These are phyloP conservation scores for Oegoconia quadripuncta DNA, from an alignment of 2,888 invertebrate genomes.

Conservation along the genomic window DNA sequence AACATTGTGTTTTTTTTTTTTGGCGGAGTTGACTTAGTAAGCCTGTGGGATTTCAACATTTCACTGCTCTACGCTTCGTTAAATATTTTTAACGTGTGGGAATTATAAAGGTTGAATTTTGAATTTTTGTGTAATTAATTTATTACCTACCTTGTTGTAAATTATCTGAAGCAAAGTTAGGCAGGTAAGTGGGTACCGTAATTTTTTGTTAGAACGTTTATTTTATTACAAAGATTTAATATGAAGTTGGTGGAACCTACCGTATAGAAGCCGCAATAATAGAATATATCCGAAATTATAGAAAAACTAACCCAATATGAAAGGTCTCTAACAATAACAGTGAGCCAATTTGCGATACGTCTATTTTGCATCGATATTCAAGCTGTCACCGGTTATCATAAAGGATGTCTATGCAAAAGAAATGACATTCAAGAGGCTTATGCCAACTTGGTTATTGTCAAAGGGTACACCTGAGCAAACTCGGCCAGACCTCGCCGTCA, in stretches of 20 bases:
- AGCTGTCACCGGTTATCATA: constrained; percentile 22
- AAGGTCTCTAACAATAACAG: neutral
- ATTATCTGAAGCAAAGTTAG: too few relatives aligned
- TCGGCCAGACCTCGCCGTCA: constrained; percentile 45
- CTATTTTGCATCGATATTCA: constrained; percentile 16
- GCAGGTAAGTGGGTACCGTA: too few relatives aligned
- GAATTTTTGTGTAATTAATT: too few relatives aligned
- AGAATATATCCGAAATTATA: neutral
- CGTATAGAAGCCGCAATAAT: too few relatives aligned
- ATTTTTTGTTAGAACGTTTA: too few relatives aligned
- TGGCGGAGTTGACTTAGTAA: constrained; percentile 58
- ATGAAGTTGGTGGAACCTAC: too few relatives aligned
- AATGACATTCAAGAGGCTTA: constrained; percentile 49
- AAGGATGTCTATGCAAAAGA: constrained; percentile 25
- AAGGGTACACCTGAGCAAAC: constrained; percentile 69
- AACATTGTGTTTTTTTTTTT: constrained; percentile 58
- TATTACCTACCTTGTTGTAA: too few relatives aligned
- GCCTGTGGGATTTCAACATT: constrained; percentile 59
- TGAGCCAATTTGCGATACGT: constrained; percentile 2
- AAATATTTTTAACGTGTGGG: constrained; percentile 48
- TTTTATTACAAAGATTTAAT: too few relatives aligned
- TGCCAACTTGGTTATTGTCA: constrained; percentile 42
- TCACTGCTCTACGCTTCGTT: constrained; percentile 45
- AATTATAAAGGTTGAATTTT: constrained; percentile 25
- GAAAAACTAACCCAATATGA: neutral